Percentiles rank a stretch among this genome's conserved stretches.
Evolutionary conservation across 2,113 vertebrate genomes (phyloP).

Genomic region (Athene noctua): DNA sequence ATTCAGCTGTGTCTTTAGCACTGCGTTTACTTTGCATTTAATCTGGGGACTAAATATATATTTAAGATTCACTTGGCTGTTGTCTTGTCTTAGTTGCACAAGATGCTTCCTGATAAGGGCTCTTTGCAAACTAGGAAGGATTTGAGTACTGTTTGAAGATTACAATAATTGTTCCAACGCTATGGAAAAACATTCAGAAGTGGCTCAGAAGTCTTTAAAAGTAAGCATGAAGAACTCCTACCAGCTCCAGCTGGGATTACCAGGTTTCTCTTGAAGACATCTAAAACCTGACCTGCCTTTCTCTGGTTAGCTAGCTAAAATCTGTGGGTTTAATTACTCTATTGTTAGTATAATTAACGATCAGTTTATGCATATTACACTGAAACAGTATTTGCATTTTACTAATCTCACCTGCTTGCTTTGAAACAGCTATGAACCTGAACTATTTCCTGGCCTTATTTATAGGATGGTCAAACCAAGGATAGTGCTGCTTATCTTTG

Average conservation of each 20-base stretch:
- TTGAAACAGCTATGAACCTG: conserved; percentile 89
- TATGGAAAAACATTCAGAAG: not conserved
- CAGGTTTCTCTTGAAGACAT: not conserved
- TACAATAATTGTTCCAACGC: not conserved
- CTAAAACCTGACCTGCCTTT: not conserved
- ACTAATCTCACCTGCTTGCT: conserved; percentile 3
- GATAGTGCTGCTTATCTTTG: conserved; percentile 95
- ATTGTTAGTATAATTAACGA: not conserved
- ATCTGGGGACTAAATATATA: not conserved
- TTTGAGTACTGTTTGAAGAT: not conserved
- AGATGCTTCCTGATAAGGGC: not conserved
- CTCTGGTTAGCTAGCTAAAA: not conserved
- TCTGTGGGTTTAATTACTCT: not conserved
- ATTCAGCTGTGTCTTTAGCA: not conserved
- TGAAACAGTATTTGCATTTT: not conserved
- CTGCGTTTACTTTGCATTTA: not conserved
- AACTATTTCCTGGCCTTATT: conserved; percentile 95
- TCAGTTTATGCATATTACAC: not conserved
- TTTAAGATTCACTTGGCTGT: not conserved
- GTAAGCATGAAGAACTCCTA: not conserved
- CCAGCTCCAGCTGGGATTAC: not conserved
- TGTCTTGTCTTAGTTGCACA: not conserved
- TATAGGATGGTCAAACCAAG: conserved; percentile 98
- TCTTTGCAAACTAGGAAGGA: not conserved
- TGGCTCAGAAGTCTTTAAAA: not conserved